phyloP scores from a whole-genome alignment of 2,888 invertebrate genomes.

The Drosophila atroscutellata region DNA sequence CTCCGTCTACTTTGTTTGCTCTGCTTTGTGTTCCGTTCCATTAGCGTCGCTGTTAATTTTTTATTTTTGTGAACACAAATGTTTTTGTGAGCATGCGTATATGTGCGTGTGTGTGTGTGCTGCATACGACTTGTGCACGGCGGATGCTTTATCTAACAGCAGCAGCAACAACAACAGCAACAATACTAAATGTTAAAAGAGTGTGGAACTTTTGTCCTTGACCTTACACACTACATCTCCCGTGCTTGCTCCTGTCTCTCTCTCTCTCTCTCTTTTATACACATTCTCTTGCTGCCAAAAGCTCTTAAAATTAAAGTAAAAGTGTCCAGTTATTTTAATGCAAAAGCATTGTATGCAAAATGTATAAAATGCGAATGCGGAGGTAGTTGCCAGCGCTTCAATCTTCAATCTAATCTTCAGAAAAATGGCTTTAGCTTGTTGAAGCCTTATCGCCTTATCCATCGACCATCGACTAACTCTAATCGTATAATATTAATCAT shows the following conservation, averaged over 20 bases:
- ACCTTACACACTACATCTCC: constrained; percentile 68
- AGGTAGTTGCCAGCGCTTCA: constrained; percentile 37
- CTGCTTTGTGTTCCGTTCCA: constrained; percentile 26
- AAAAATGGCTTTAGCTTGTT: neutral
- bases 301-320: constrained; percentile 43
- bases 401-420: constrained; percentile 69
- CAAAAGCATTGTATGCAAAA: constrained; percentile 39
- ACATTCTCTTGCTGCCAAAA: constrained; percentile 29
- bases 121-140: constrained; percentile 28
- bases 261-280: constrained; percentile 22
- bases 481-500: constrained; percentile 30
- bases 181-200: constrained; percentile 22
- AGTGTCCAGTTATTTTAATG: constrained; percentile 16
- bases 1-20: constrained; percentile 31
- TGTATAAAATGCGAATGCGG: constrained; percentile 13
- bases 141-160: constrained; percentile 73
- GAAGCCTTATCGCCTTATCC: constrained; percentile 18
- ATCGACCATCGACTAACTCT: constrained; percentile 40
- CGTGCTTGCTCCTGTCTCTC: constrained; percentile 26
- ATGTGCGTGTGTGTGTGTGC: constrained; percentile 13
- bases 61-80: constrained; percentile 24
- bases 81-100: constrained; percentile 10
- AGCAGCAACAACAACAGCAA: constrained; percentile 14
- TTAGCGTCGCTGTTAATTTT: constrained; percentile 21
- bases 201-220: constrained; percentile 72